Evolutionary conservation across 53 echinoderm and acorn worm species (phyloP), one percentile per base, ranked within the genome.

Genomic region (Henricia sp.): DNA sequence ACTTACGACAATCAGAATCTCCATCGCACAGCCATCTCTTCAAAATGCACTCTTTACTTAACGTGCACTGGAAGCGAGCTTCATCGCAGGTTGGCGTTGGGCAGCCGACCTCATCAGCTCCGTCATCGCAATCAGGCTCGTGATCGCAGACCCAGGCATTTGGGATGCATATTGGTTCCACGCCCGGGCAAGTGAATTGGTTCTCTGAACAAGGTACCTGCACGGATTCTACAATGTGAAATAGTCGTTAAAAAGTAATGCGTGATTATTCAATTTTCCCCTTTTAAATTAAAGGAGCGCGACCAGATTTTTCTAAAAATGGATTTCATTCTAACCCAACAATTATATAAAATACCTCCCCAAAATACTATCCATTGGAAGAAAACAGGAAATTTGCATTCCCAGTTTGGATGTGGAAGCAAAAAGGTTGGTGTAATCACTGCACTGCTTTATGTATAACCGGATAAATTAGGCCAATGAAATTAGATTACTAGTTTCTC

Each of bases 21-120:
- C 83, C 94, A 56, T 94, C 94, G 58, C 94, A 94, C 50, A 52
- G 59, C 94, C 94, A 94, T 14, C 36, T 52, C 5, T 36, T 75
- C 36, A 90, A 78, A 27, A 95, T 89, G 59, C 95, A 95, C 36
- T 20, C 57, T 12, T 11, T 9, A 11, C 24, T n/a, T 3, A n/a
- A 25, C 30, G 5, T 8, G 28, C 77, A 77, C 30, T 77, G 62
- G 62, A 77, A 77, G 6, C 60, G 29, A 16, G 38, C 19, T 3
- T 68, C 39, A 14, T 39, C 9, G 51, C 73, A 72, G n/a, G 0
- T 29, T 10, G 23, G 17, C 5, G 1, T 10, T 0, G 54, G 50
- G 41, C 51, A 51, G 28, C 6, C 54, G n/a, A 33, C 33, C 73
- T 72, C 51, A 10, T 72, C 73, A 5, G 51, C 52, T 12, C 73